Evolutionary conservation across 2,797 vertebrate genomes (phyloP), one percentile per base, ranked within the genome.

Genomic region (Poeciliopsis gracilis): DNA sequence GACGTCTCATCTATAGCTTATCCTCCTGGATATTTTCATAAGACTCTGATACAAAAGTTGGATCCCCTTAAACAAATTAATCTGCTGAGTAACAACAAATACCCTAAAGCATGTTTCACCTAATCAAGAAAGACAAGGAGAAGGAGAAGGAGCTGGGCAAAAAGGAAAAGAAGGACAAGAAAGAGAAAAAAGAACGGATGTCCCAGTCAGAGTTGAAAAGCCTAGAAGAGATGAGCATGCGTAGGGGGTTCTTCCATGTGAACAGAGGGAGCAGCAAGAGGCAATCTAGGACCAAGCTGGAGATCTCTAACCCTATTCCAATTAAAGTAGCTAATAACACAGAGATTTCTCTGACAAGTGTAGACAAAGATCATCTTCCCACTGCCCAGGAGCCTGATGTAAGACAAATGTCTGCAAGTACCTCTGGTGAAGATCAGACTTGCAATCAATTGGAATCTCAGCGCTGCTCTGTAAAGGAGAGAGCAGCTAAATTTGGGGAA

Each of bases 261-360:
- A 97, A 97, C 89, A 96, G 98, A 45, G 92, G 92, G 9, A 94
- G 96, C 79, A 96, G 97, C 71, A 99, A 99, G 89, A 92, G 96
- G 59, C 97, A 98, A 33, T 94, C 95, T 1, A 97, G 92, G 93
- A 90, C 89, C 4, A 98, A 97, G 85, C 84, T 99, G 93, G 98
- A 99, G 93, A 99, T 99, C 88, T 99, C 98, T 72, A 96, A 95
- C 92, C 98, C 98, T 33, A 99, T 99, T 81, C 98, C 97, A 57
- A 98, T 99, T 87, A 98, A 98, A 89, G 97, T 99, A 85, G 96
- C 96, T 23, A 97, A 95, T 1, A 96, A 95, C 94, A 94, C 93
- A 0, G 98, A 99, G 90, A 95, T 99, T 78, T 96, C 90, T 78
- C 95, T 98, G 74, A 97, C 96, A 0, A 95, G 96, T 73, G 89